Percentiles rank a stretch among this genome's conserved stretches.
Conservation (phyloP, 1,140 invertebrate species). For the Ctenoplectra terminalis region DNA sequence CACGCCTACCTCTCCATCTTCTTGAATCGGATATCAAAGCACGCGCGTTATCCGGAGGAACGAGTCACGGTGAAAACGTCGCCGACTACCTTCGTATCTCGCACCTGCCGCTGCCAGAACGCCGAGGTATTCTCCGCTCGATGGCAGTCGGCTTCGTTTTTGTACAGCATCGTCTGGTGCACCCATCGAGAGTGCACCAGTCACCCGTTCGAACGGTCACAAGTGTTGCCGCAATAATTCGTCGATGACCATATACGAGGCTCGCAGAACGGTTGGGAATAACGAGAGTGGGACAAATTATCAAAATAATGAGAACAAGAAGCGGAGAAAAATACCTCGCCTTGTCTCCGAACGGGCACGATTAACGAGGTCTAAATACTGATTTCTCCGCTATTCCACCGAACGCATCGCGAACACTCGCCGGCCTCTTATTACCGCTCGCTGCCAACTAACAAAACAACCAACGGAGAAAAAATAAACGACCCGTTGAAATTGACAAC, state of each 20-base stretch:
- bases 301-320: conserved; percentile 58
- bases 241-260: conserved; percentile 58
- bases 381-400: conserved; percentile 38
- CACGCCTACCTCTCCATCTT: conserved; percentile 7
- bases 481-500: not conserved
- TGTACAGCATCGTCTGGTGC: conserved; percentile 50
- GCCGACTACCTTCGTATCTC: conserved; percentile 67
- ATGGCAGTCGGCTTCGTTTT: conserved; percentile 59
- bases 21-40: conserved; percentile 63
- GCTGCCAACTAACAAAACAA: not conserved
- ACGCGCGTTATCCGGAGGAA: conserved; percentile 46
- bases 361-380: conserved; percentile 50
- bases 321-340: conserved; percentile 29
- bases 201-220: conserved; percentile 12
- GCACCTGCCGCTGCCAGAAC: conserved; percentile 69
- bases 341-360: not conserved
- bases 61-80: conserved; percentile 69
- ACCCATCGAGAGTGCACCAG: conserved; percentile 33
- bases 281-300: conserved; percentile 62
- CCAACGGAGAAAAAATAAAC: conserved; percentile 2
- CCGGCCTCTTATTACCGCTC: no score
- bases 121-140: conserved; percentile 56
- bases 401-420: not conserved
- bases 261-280: conserved; percentile 26
- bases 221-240: conserved; percentile 61